phyloP scores from a whole-genome alignment of 2,113 vertebrate species.

The Rafetus swinhoei region DNA sequence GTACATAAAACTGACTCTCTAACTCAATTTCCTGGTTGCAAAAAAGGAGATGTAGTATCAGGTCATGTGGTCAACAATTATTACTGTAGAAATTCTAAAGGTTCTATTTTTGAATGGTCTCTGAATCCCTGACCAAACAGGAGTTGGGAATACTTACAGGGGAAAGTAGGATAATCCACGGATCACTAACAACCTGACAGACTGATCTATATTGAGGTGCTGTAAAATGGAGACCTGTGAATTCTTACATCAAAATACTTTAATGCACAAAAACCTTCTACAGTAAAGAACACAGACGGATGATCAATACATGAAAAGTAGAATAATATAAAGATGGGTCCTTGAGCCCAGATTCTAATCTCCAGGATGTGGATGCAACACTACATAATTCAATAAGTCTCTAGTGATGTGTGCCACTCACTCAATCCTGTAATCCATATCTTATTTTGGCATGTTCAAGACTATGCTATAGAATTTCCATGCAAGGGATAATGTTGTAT shows the following conservation, averaged over 20 bases:
- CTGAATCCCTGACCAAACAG: not conserved
- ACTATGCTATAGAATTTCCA: not conserved
- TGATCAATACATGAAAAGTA: not conserved
- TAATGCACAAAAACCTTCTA: not conserved
- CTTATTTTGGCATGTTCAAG: not conserved
- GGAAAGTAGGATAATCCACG: no score
- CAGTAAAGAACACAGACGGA: not conserved
- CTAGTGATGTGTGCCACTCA: not conserved
- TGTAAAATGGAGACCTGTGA: not conserved
- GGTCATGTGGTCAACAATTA: not conserved
- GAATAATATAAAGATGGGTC: not conserved
- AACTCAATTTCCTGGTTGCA: not conserved
- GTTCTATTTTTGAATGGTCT: not conserved
- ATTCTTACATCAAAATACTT: not conserved
- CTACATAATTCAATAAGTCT: not conserved
- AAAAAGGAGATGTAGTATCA: not conserved
- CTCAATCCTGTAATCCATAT: not conserved
- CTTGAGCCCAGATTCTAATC: not conserved
- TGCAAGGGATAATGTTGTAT: not conserved
- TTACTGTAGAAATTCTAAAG: not conserved
- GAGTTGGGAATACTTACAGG: not conserved
- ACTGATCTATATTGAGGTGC: not conserved
- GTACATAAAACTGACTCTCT: not conserved
- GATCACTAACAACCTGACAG: not conserved
- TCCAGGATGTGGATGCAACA: not conserved